Evolutionary conservation across 1,140 invertebrate genomes (phyloP).

Genomic region (Chlorops oryzae): DNA sequence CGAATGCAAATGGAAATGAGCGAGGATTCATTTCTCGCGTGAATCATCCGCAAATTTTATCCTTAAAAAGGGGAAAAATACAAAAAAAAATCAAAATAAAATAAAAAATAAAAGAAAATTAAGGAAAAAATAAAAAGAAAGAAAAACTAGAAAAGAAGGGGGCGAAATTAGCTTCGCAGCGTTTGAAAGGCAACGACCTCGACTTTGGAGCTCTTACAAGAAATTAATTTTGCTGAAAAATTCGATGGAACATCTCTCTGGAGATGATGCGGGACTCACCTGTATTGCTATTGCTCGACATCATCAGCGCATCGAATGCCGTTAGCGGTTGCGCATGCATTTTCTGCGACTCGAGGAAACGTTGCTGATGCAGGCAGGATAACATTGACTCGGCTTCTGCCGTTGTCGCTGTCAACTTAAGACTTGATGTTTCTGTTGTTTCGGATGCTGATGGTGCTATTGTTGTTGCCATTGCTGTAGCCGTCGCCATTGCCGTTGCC

Average conservation of each 20-base stretch:
- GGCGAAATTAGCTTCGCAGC: no score
- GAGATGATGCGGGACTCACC: no score
- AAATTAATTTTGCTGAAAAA: no score
- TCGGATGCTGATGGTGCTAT: slow-evolving; percentile 2
- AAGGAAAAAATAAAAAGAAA: background rate
- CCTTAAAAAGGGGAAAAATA: background rate
- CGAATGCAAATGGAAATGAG: no score
- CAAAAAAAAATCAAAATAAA: background rate
- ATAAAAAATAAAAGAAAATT: slow-evolving; percentile 2
- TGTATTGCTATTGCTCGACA: no score
- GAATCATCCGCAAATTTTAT: background rate
- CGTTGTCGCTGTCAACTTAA: background rate
- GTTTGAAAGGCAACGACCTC: no score
- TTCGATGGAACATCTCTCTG: no score
- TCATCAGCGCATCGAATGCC: no score
- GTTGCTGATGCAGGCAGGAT: slow-evolving; percentile 35
- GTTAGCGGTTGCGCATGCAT: slow-evolving; percentile 21
- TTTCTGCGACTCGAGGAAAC: slow-evolving; percentile 33
- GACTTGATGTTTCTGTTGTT: background rate
- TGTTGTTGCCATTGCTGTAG: background rate
- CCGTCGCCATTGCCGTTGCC: slow-evolving; percentile 6
- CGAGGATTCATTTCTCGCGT: background rate
- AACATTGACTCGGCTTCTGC: slow-evolving; percentile 11
- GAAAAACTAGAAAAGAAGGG: background rate
- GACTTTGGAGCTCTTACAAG: no score